phyloP scores from a whole-genome alignment of 2,888 invertebrate species.

The Urechis unicinctus region DNA sequence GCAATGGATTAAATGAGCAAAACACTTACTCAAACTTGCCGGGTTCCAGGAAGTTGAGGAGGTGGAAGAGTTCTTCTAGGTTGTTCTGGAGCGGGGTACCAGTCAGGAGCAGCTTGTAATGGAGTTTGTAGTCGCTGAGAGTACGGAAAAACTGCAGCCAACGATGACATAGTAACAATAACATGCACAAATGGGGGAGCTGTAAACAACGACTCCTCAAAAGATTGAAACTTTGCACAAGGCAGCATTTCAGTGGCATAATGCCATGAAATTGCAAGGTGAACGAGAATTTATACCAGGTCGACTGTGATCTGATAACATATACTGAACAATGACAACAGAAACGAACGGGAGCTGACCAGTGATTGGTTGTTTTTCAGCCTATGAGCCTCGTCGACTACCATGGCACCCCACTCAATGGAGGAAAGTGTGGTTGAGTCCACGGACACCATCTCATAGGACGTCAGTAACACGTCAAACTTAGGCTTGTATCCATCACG shows the following conservation, averaged over 20 bases:
- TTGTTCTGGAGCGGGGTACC: slow-evolving; percentile 28
- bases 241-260: no score
- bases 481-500: slow-evolving; percentile 16
- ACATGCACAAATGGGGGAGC: no score
- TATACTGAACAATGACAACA: no score
- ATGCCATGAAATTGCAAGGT: no score
- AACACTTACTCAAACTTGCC: slow-evolving; percentile 21
- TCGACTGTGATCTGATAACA: no score
- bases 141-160: slow-evolving; percentile 24
- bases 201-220: no score
- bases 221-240: no score
- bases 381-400: slow-evolving; percentile 26
- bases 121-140: slow-evolving; percentile 20
- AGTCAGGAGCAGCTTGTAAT: slow-evolving; percentile 25
- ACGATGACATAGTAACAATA: not conserved
- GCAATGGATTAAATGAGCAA: not conserved
- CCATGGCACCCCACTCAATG: slow-evolving; percentile 22
- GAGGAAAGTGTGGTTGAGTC: slow-evolving; percentile 20
- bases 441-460: slow-evolving; percentile 22
- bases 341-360: slow-evolving; percentile 12
- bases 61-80: slow-evolving; percentile 26
- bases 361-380: slow-evolving; percentile 26
- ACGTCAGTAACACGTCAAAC: slow-evolving; percentile 26
- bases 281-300: no score
- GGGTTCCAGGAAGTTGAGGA: slow-evolving; percentile 25